These are phyloP conservation scores for Nematolebias whitei DNA, from an alignment of 2,113 vertebrate genomes.

Conservation along the genomic window DNA sequence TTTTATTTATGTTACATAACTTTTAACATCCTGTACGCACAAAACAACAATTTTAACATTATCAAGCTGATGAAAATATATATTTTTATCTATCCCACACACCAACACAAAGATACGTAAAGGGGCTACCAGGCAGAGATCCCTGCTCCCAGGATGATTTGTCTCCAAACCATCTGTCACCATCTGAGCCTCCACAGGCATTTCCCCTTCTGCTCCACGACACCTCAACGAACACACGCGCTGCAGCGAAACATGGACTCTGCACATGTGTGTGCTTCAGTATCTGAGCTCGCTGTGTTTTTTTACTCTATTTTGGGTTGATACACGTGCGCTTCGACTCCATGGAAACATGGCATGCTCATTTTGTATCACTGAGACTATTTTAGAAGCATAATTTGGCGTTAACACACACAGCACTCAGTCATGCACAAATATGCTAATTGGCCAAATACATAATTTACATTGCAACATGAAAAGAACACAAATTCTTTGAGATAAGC, in stretches of 20 bases:
- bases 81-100: background rate
- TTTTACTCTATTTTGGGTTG: slow-evolving; percentile 52
- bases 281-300: background rate
- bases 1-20: slow-evolving; percentile 1
- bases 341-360: slow-evolving; percentile 23
- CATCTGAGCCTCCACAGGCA: slow-evolving; percentile 76
- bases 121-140: slow-evolving; percentile 55
- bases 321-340: slow-evolving; percentile 7
- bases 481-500: slow-evolving; percentile 44
- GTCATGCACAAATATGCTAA: slow-evolving; percentile 49
- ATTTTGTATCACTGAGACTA: slow-evolving; percentile 35
- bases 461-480: slow-evolving; percentile 49
- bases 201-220: slow-evolving; percentile 54
- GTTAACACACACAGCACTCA: slow-evolving; percentile 32
- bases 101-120: slow-evolving; percentile 17
- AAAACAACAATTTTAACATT: background rate
- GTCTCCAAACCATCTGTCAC: slow-evolving; percentile 80
- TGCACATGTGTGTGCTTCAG: slow-evolving; percentile 20
- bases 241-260: slow-evolving; percentile 7
- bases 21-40: slow-evolving; percentile 4
- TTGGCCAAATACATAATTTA: slow-evolving; percentile 58
- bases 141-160: slow-evolving; percentile 72
- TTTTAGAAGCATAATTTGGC: slow-evolving; percentile 32
- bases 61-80: background rate
- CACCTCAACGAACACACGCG: slow-evolving; percentile 34